Percentiles rank a stretch among this genome's conserved stretches.
These are phyloP conservation scores for Anolis apletophallus DNA, from an alignment of 2,797 vertebrate species.

Conservation along the genomic window DNA sequence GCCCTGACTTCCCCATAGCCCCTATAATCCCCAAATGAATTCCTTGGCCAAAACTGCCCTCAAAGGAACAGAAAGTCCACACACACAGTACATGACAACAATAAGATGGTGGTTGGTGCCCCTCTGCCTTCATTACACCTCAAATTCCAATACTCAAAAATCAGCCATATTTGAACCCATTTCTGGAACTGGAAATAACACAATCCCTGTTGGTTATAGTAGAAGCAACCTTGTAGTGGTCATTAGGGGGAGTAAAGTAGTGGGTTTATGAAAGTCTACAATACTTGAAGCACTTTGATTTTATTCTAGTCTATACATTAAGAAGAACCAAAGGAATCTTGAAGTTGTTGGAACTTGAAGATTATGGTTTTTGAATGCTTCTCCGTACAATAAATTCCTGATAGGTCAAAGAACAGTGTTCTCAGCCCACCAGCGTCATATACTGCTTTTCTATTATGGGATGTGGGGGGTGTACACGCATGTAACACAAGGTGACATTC, in stretches of 20 bases:
- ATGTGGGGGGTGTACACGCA: neutral
- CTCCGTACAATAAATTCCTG: neutral
- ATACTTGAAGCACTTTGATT: neutral
- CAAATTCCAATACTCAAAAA: too few relatives aligned
- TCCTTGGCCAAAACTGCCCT: too few relatives aligned
- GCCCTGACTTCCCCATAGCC: too few relatives aligned
- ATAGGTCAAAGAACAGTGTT: neutral
- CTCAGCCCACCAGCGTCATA: neutral
- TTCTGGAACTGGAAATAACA: neutral
- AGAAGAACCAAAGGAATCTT: neutral
- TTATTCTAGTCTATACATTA: neutral
- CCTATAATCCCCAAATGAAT: too few relatives aligned
- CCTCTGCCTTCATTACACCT: too few relatives aligned
- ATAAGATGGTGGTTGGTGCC: too few relatives aligned
- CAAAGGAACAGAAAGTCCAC: too few relatives aligned
- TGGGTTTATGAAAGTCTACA: accelerated
- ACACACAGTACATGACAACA: too few relatives aligned
- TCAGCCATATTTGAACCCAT: neutral
- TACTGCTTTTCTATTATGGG: neutral
- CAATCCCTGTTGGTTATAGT: too few relatives aligned
- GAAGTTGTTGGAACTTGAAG: neutral
- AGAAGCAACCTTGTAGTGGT: too few relatives aligned
- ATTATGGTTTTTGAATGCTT: neutral
- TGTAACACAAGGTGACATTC: neutral
- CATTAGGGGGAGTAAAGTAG: too few relatives aligned